A percentile compares a stretch with the other conserved stretches of the same genome.
phyloP scores from a whole-genome alignment of 2,888 invertebrate genomes.

The Apotomis betuletana region DNA sequence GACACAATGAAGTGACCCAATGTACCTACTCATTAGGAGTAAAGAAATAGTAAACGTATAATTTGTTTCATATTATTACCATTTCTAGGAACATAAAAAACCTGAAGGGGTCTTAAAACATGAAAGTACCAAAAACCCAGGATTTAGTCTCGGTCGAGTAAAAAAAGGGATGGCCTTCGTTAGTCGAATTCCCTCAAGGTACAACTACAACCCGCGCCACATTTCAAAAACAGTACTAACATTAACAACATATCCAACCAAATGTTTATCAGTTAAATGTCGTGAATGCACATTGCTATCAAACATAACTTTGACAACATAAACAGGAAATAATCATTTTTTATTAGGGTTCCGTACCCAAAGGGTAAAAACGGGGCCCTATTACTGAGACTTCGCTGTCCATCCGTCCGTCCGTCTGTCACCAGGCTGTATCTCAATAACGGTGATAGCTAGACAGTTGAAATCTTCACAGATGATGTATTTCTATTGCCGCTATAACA shows the following conservation, averaged over 20 bases:
- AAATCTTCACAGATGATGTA: no score
- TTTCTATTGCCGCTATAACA: no score
- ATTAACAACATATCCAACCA: not conserved
- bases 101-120: not conserved
- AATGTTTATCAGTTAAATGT: not conserved
- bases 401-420: no score
- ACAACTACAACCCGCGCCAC: not conserved
- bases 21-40: not conserved
- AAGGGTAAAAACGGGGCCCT: no score
- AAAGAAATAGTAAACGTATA: not conserved
- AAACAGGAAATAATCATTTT: not conserved
- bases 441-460: no score
- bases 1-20: not conserved
- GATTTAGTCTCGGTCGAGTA: not conserved
- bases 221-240: not conserved
- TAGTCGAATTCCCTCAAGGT: conserved; percentile 3
- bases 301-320: not conserved
- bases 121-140: conserved; percentile 8
- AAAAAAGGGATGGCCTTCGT: conserved; percentile 16
- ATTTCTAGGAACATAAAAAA: conserved; percentile 23
- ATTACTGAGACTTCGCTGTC: no score
- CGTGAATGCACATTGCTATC: no score
- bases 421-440: no score
- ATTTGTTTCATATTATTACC: not conserved
- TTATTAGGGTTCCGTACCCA: no score